Evolutionary conservation across 2,113 vertebrate genomes (phyloP), one percentile per base, ranked within the genome.

Genomic region (Silurus meridionalis): DNA sequence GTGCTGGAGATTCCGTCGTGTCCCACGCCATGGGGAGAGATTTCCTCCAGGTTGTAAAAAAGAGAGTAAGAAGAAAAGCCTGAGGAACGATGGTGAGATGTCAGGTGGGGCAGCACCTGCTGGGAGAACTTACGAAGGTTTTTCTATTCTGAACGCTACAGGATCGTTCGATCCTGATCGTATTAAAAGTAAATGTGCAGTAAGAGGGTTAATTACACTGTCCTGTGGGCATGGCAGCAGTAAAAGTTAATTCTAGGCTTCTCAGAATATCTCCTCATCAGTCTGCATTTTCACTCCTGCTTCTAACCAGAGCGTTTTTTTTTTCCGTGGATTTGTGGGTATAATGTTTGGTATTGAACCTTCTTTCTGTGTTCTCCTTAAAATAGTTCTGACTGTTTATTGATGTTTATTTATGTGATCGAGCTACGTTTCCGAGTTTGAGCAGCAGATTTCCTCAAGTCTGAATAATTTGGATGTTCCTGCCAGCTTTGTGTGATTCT

Each of bases 101-200:
- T 83, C 91, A 92, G 92, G 92, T 93, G 92, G 86, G 89, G 86
- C 80, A 87, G 86, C 91, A 92, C 89, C 90, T 92, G 92, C 86
- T 78, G 80, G 17, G 19, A 28, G 25, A 48, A 48, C 46, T 5
- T 50, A 23, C 0, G 21, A 74, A 74, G 9, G 46, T 25, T 64
- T 64, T 64, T 37, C 2, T 37, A 37, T 25, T 66, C 11, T 11
- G 1, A 13, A 10, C 63, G 37, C 5, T 79, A 58, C 55, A 58
- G 55, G 77, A 79, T 60, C 21, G 55, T 14, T 79, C 55, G 37
- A 37, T 60, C 3, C 14, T 25, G 1, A 11, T 4, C 55, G 6
- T 58, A 79, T 79, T 37, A 79, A 58, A 8, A 37, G 4, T 58
- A 79, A 79, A 28, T 58, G 25, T 58, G 55, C 55, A 19, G 53